Conservation (phyloP, 2,113 vertebrate genomes). For the Dipodomys ordii region DNA sequence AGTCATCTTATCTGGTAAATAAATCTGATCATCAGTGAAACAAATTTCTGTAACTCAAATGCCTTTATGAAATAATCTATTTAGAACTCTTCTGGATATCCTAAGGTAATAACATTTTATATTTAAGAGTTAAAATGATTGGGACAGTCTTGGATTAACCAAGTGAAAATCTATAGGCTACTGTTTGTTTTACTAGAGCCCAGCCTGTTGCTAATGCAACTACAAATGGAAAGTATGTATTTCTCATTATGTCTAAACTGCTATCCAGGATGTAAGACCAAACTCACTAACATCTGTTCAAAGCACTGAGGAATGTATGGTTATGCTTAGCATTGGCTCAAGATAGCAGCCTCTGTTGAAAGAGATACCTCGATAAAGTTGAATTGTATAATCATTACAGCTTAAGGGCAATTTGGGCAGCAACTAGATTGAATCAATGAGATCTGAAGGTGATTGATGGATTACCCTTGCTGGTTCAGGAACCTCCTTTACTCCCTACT, state of each 20-base stretch:
- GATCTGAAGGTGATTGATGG: slow-evolving; percentile 52
- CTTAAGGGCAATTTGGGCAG: slow-evolving; percentile 45
- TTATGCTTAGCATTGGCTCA: background rate
- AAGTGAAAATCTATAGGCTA: background rate
- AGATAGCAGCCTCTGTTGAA: slow-evolving; percentile 43
- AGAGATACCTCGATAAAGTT: slow-evolving; percentile 54
- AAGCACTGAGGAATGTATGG: background rate
- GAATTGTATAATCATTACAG: slow-evolving; percentile 48
- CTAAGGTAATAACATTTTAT: background rate
- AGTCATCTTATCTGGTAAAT: background rate
- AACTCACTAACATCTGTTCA: slow-evolving; percentile 12
- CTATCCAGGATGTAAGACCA: background rate
- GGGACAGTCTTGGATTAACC: background rate
- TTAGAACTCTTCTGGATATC: background rate
- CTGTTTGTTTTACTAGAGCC: background rate
- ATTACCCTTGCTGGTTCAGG: background rate
- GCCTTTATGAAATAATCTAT: accelerated
- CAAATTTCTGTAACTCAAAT: background rate
- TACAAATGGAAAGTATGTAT: background rate
- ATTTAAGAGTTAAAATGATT: background rate
- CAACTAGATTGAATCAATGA: slow-evolving; percentile 35
- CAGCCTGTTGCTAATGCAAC: background rate
- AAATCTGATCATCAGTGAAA: background rate
- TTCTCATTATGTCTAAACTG: background rate
- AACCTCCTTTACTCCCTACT: slow-evolving; percentile 40